Conservation (phyloP, 2,888 invertebrate genomes). For the Tenodera sinensis region DNA sequence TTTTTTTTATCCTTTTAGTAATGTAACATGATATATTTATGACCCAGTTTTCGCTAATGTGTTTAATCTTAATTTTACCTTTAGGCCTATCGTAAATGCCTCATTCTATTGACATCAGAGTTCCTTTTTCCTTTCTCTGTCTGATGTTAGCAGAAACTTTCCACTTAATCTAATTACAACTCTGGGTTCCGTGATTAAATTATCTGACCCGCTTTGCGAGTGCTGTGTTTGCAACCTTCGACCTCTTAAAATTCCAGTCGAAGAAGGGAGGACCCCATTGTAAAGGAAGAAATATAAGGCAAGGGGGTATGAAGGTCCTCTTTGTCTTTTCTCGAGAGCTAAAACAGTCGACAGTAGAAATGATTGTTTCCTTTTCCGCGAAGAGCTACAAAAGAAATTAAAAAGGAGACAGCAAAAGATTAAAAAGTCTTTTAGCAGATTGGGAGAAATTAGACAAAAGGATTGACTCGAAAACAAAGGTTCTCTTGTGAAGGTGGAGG, state of each 20-base stretch:
- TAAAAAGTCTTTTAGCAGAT: neutral
- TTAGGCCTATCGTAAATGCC: neutral
- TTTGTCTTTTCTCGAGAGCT: neutral
- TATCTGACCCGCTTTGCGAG: neutral
- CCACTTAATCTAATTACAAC: neutral
- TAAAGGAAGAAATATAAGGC: neutral
- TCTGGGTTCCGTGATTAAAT: neutral
- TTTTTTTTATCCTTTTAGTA: neutral
- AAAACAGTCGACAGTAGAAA: neutral
- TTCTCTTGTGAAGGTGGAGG: too few relatives aligned
- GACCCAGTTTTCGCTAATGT: neutral
- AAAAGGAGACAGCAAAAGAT: neutral
- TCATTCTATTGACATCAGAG: neutral
- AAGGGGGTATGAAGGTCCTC: neutral
- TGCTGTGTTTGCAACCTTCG: neutral
- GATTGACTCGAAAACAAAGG: neutral
- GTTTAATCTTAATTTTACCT: neutral
- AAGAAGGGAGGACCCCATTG: neutral
- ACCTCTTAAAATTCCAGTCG: neutral
- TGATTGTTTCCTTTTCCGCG: neutral
- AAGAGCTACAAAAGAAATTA: neutral
- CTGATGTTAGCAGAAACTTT: neutral
- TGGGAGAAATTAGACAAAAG: neutral
- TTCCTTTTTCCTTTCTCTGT: neutral
- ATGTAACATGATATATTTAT: neutral